A percentile compares a stretch with the other conserved stretches of the same genome.
phyloP scores from a whole-genome alignment of 2,888 invertebrate genomes.

The Odiellus spinosus region DNA sequence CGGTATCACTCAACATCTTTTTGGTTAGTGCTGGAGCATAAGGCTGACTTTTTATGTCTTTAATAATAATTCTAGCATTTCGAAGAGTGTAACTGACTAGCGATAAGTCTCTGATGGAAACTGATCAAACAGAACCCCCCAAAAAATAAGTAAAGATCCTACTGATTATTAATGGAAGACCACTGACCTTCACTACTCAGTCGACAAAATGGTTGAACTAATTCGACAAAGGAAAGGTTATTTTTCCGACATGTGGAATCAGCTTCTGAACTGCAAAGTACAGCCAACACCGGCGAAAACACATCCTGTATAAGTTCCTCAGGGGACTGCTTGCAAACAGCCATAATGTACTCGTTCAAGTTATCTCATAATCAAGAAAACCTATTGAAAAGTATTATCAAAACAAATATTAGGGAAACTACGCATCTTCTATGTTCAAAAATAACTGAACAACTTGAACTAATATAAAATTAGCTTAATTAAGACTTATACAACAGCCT shows the following conservation, averaged over 20 bases:
- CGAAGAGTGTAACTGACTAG: constrained; percentile 53
- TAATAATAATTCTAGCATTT: constrained; percentile 58
- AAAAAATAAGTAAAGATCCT: no score
- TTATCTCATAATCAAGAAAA: not conserved
- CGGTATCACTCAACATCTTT: constrained; percentile 69
- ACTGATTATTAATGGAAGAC: no score
- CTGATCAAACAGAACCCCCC: constrained; percentile 38
- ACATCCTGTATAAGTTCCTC: constrained; percentile 70
- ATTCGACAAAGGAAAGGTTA: constrained; percentile 72
- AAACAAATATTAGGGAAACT: no score
- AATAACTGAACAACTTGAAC: no score
- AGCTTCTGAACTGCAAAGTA: constrained; percentile 63
- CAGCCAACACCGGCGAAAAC: constrained; percentile 77
- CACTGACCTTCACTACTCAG: constrained; percentile 54
- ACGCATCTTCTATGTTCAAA: no score
- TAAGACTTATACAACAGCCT: no score
- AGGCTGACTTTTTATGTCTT: constrained; percentile 64
- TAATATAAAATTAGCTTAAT: no score
- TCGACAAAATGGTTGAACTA: constrained; percentile 75
- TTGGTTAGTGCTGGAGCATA: constrained; percentile 65
- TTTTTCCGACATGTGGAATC: constrained; percentile 74
- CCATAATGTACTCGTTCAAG: constrained; percentile 24
- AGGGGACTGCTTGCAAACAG: constrained; percentile 32
- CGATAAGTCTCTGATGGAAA: constrained; percentile 65
- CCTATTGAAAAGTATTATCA: no score